A percentile compares a stretch with the other conserved stretches of the same genome.
These are phyloP conservation scores for Drosophila bipectinata DNA, from an alignment of 1,140 invertebrate species.

Conservation along the genomic window DNA sequence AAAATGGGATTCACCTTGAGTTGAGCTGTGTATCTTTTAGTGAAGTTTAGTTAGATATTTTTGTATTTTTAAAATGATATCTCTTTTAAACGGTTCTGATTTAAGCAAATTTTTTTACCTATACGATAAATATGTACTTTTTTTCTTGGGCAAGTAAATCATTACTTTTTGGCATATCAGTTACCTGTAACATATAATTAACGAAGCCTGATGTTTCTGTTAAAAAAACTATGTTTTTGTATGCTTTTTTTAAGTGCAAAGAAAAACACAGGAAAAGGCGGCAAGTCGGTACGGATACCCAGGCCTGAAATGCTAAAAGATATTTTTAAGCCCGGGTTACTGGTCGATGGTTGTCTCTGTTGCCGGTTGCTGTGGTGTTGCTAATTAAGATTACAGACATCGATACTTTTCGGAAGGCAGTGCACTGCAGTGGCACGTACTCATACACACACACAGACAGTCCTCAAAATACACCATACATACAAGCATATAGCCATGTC, in stretches of 20 bases:
- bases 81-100: neutral
- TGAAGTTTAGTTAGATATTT: no score
- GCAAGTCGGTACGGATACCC: slow-evolving; percentile 20
- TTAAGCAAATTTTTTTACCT: neutral
- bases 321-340: slow-evolving; percentile 46
- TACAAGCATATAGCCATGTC: slow-evolving; percentile 3
- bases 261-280: slow-evolving; percentile 29
- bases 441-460: slow-evolving; percentile 34
- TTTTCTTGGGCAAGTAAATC: neutral
- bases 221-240: neutral
- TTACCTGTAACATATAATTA: neutral
- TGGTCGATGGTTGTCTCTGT: slow-evolving; percentile 31
- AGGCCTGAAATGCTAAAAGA: slow-evolving; percentile 77
- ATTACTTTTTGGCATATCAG: neutral
- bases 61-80: no score
- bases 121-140: neutral
- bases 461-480: slow-evolving; percentile 8
- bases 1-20: no score
- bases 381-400: slow-evolving; percentile 82
- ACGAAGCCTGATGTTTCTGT: neutral
- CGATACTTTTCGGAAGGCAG: slow-evolving; percentile 75
- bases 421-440: slow-evolving; percentile 75
- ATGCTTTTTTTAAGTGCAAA: slow-evolving; percentile 36
- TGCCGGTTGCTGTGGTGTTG: slow-evolving; percentile 62
- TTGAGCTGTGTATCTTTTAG: no score